phyloP scores from a whole-genome alignment of 2,888 invertebrate genomes.

The Petrolisthes manimaculis region DNA sequence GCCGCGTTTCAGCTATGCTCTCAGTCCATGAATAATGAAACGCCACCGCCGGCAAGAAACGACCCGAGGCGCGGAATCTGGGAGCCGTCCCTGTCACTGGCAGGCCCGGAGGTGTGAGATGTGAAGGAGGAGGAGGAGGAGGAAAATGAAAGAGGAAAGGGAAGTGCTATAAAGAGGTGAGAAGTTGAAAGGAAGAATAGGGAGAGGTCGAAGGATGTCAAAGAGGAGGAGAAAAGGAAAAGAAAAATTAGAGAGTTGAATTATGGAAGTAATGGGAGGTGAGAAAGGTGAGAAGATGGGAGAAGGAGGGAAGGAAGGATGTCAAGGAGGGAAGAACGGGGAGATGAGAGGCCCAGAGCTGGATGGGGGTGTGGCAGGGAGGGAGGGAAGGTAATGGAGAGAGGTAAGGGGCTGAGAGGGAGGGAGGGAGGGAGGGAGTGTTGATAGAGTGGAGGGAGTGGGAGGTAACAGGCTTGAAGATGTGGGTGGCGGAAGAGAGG shows the following conservation, averaged over 20 bases:
- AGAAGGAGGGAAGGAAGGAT: not conserved
- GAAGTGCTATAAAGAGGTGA: not conserved
- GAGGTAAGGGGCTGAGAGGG: not conserved
- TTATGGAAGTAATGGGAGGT: too few species aligned
- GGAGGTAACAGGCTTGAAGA: not conserved
- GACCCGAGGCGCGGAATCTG: slow-evolving; percentile 33
- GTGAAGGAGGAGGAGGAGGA: not conserved
- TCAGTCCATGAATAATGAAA: slow-evolving; percentile 65
- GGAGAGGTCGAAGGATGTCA: not conserved
- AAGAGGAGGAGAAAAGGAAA: not conserved
- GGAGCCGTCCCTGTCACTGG: not conserved
- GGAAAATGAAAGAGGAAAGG: slow-evolving; percentile 4
- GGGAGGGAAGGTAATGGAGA: not conserved
- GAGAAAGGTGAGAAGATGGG: not conserved
- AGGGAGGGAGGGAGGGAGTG: not conserved
- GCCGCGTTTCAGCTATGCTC: slow-evolving; percentile 63
- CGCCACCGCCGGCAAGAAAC: slow-evolving; percentile 58
- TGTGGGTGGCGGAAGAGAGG: not conserved
- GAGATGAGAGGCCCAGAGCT: not conserved
- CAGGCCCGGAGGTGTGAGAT: slow-evolving; percentile 32
- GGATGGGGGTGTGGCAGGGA: not conserved
- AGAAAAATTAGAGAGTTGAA: not conserved
- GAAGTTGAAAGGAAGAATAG: not conserved
- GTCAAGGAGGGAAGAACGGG: not conserved
- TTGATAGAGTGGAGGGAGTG: not conserved